phyloP scores from a whole-genome alignment of 2,113 vertebrate genomes.

The Merops nubicus region DNA sequence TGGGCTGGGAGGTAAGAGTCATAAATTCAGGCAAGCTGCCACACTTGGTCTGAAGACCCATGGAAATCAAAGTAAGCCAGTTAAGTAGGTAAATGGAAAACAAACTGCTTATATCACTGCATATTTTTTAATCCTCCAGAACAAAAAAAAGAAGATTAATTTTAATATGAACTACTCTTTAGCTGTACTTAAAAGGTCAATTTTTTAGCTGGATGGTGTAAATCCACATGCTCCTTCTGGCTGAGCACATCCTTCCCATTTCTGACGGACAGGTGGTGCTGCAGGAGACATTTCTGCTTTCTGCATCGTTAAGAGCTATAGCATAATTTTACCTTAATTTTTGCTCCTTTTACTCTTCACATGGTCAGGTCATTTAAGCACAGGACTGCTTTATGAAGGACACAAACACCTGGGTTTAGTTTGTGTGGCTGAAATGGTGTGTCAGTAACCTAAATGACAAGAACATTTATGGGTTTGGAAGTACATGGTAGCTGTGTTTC shows the following conservation, averaged over 20 bases:
- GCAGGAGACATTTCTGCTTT: neutral
- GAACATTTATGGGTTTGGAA: neutral
- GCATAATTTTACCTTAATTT: neutral
- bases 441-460: neutral
- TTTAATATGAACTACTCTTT: accelerated
- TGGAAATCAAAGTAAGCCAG: neutral
- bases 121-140: neutral
- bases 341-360: neutral
- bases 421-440: neutral
- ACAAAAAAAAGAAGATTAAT: neutral
- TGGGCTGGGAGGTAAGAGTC: conserved; percentile 94
- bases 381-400: neutral
- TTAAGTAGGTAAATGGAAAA: neutral
- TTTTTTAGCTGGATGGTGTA: neutral
- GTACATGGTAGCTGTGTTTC: neutral
- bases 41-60: neutral
- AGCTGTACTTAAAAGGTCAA: neutral
- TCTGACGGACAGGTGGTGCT: neutral
- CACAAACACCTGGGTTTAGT: accelerated
- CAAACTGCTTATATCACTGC: neutral
- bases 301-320: neutral
- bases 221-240: neutral
- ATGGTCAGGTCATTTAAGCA: neutral
- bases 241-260: neutral
- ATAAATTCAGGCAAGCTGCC: neutral